A percentile compares a stretch with the other conserved stretches of the same genome.
Evolutionary conservation across 2,888 invertebrate species (phyloP).

Genomic region (Macaria notata): DNA sequence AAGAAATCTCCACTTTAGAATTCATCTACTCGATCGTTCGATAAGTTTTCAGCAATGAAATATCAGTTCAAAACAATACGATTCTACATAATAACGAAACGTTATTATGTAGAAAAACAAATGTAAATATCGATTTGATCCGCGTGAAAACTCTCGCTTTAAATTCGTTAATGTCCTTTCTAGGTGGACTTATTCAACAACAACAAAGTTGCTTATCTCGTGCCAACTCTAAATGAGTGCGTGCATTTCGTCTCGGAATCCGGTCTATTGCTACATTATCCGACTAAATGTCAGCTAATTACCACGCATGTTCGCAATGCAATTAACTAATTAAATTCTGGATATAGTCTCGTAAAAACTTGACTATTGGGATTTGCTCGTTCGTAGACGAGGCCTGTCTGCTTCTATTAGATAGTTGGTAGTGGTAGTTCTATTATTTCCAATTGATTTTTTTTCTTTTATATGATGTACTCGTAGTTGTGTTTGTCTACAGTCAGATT

Average conservation of each 20-base stretch:
- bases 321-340: slow-evolving; percentile 32
- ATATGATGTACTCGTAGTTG: too few species aligned
- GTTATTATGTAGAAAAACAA: too few species aligned
- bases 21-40: too few species aligned
- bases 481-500: too few species aligned
- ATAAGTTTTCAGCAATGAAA: too few species aligned
- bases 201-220: slow-evolving; percentile 51
- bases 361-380: slow-evolving; percentile 21
- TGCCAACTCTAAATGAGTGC: slow-evolving; percentile 60
- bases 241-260: slow-evolving; percentile 28
- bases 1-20: too few species aligned
- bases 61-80: too few species aligned
- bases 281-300: slow-evolving; percentile 22
- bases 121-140: too few species aligned
- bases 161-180: slow-evolving; percentile 42
- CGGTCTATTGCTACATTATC: slow-evolving; percentile 9
- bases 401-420: neutral
- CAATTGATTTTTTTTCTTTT: too few species aligned
- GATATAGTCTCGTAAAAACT: slow-evolving; percentile 30
- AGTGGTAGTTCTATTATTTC: too few species aligned
- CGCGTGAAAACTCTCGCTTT: slow-evolving; percentile 16
- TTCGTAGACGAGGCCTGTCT: slow-evolving; percentile 7
- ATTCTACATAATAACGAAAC: too few species aligned
- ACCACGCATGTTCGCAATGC: slow-evolving; percentile 29
- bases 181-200: slow-evolving; percentile 55